Conservation (phyloP, 2,888 invertebrate species). For the Coelopa pilipes region DNA sequence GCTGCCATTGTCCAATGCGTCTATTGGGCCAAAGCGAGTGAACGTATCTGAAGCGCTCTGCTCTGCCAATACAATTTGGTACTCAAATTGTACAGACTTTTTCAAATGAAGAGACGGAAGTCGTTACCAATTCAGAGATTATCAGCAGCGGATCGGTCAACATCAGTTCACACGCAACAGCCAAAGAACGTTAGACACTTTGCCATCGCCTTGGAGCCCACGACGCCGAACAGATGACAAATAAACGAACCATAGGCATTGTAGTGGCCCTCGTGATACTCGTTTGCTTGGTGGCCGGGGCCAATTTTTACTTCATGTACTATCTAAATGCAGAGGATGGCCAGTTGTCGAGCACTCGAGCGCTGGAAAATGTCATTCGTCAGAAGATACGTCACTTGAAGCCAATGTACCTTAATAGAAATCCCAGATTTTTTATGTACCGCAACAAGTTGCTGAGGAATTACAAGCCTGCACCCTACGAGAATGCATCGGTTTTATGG, state of each 20-base stretch:
- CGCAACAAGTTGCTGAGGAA: constrained; percentile 64
- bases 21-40: not conserved
- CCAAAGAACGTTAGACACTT: constrained; percentile 38
- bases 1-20: constrained; percentile 24
- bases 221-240: constrained; percentile 47
- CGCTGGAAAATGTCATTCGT: constrained; percentile 63
- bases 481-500: constrained; percentile 70
- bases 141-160: constrained; percentile 22
- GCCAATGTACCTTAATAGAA: constrained; percentile 64
- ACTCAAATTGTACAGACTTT: constrained; percentile 38
- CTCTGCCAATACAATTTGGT: constrained; percentile 45
- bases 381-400: constrained; percentile 64
- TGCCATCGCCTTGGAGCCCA: constrained; percentile 36
- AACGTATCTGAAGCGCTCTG: constrained; percentile 14
- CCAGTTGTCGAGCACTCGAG: constrained; percentile 66
- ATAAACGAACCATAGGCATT: constrained; percentile 61
- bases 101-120: constrained; percentile 31
- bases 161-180: constrained; percentile 33
- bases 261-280: constrained; percentile 58
- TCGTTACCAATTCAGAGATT: constrained; percentile 12
- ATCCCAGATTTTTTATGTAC: constrained; percentile 66
- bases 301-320: constrained; percentile 66
- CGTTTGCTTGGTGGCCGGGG: constrained; percentile 57
- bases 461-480: constrained; percentile 60
- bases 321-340: constrained; percentile 64